Conservation (phyloP, 2,113 vertebrate genomes). For the Cervus canadensis region DNA sequence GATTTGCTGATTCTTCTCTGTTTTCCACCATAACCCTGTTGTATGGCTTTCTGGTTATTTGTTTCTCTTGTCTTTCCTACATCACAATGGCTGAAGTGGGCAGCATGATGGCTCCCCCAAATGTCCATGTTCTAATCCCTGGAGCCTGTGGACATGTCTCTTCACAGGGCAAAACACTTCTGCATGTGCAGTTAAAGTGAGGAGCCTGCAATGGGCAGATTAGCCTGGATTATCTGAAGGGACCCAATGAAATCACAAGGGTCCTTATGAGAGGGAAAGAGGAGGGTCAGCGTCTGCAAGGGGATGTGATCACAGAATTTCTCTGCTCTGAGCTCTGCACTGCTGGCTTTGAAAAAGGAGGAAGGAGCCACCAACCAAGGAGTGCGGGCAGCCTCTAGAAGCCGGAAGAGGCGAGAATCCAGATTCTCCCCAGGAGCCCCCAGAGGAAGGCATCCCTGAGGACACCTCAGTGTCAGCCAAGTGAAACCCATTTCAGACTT, state of each 20-base stretch:
- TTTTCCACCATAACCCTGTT: not conserved
- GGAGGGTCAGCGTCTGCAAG: not conserved
- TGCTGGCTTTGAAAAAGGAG: not conserved
- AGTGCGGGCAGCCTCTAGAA: not conserved
- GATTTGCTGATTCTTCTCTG: not conserved
- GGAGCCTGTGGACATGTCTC: not conserved
- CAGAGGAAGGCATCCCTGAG: not conserved
- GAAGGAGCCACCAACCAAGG: not conserved
- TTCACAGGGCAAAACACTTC: not conserved
- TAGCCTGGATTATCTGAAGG: not conserved
- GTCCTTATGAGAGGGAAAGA: not conserved
- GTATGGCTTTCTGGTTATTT: not conserved
- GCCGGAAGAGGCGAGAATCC: not conserved
- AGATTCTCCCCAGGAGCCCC: not conserved
- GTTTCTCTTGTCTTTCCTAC: not conserved
- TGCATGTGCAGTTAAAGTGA: not conserved
- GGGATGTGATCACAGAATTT: not conserved
- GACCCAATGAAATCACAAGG: not conserved
- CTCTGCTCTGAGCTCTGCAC: not conserved
- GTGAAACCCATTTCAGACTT: not conserved
- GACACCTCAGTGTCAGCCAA: not conserved
- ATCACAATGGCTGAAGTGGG: not conserved
- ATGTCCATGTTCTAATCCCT: no score
- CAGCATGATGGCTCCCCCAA: not conserved
- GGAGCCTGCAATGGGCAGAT: not conserved